These are phyloP conservation scores for Pinctada fucata DNA, from an alignment of 2,888 invertebrate genomes.

Conservation along the genomic window DNA sequence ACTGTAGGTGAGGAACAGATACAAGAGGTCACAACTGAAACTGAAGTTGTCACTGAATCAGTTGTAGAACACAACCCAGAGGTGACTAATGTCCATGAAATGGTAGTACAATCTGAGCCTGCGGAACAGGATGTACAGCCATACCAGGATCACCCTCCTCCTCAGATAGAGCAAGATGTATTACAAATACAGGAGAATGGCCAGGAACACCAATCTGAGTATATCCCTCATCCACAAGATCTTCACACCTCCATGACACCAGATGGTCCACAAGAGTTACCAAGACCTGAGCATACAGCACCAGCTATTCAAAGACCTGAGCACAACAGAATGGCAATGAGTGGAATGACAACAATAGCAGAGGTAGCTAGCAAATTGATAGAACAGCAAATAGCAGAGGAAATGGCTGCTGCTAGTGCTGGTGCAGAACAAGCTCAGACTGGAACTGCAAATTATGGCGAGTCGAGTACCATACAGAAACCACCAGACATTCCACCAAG, in stretches of 20 bases:
- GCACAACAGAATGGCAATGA: neutral
- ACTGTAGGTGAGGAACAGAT: neutral
- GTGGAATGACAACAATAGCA: conserved; percentile 1
- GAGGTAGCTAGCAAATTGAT: neutral
- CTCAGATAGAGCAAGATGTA: neutral
- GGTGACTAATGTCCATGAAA: neutral
- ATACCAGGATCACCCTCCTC: neutral
- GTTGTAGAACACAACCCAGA: neutral
- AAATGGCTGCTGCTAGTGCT: conserved; percentile 1
- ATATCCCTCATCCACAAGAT: neutral
- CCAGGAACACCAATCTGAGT: neutral
- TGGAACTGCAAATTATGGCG: neutral
- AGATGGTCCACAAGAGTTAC: neutral
- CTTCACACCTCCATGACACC: neutral
- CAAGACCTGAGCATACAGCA: neutral
- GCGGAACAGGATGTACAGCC: neutral
- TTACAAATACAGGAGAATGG: neutral
- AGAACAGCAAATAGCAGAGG: neutral
- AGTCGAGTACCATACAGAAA: neutral
- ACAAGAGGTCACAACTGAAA: neutral
- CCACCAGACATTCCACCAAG: neutral
- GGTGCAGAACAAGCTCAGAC: neutral
- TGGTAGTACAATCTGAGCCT: neutral
- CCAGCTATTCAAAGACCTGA: neutral
- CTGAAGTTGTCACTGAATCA: neutral